Evolutionary conservation across 2,113 vertebrate genomes (phyloP), one percentile per base, ranked within the genome.

Genomic region (Cygnus atratus): DNA sequence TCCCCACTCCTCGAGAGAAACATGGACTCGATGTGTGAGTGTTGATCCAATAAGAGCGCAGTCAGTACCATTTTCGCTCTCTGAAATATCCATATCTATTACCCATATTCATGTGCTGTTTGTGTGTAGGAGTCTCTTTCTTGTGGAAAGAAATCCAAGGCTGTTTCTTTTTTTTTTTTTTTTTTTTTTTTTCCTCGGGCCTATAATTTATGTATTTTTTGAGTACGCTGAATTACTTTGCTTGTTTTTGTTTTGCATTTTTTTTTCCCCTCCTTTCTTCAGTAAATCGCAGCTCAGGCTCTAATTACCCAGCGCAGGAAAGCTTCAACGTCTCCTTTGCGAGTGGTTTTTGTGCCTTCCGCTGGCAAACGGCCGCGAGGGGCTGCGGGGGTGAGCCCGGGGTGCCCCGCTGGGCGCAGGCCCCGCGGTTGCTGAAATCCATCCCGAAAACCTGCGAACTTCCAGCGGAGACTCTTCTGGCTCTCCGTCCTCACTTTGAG

Each of bases 51-150:
- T 77, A 84, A 9, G 33, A 75, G 76, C 16, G 5, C 82, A 71
- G 87, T 75, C 83, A 59, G 92, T 59, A 28, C 80, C 41, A 19
- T 19, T 84, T 84, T 67, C 26, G 33, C 90, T 84, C 94, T 39
- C 68, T 9, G 4, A 54, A 92, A 86, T 57, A 88, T 87, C 96
- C 93, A 2, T 6, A 83, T 96, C 88, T 3, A 3, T 92, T 74
- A 57, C 94, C 90, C 85, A 52, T 19, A 18, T 84, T 88, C 88
- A 13, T 80, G 82, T 66, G 79, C 87, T 63, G 67, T 67, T 87
- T 66, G 12, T 72, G 92, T 94, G 95, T 90, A 84, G 94, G 95
- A 97, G 94, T 80, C 65, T 71, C 61, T 76, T 81, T 81, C 78
- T 90, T 65, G 13, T 25, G 18, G 43, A 85, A 67, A 77, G 55